Conservation (phyloP, 2,113 vertebrate genomes). For the Chaetorhynchus papuensis region DNA sequence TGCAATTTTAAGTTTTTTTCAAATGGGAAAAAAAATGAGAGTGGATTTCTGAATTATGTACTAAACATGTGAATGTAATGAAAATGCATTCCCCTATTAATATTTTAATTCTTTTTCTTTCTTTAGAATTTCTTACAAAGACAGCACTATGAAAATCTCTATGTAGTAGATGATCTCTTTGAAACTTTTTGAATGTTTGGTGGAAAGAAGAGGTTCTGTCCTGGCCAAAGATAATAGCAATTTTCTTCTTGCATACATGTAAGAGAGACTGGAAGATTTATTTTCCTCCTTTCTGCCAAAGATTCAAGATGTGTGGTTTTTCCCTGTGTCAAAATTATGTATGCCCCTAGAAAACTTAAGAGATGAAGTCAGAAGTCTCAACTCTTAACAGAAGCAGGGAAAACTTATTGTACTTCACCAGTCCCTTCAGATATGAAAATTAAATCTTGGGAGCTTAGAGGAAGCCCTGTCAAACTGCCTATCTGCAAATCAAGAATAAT, state of each 20-base stretch:
- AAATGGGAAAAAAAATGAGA: not conserved
- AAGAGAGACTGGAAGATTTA: not conserved
- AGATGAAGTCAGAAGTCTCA: not conserved
- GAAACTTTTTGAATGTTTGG: not conserved
- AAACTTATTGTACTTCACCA: not conserved
- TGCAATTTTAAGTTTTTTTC: not conserved
- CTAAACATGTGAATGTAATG: not conserved
- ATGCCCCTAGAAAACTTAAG: not conserved
- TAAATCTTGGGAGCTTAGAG: not conserved
- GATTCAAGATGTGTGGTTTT: not conserved
- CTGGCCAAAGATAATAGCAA: not conserved
- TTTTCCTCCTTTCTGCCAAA: not conserved
- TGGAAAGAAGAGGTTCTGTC: not conserved
- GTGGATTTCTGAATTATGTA: not conserved
- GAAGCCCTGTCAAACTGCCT: not conserved
- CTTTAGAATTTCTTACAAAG: not conserved
- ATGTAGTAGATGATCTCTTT: not conserved
- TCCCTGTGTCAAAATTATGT: not conserved
- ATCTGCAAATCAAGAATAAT: not conserved
- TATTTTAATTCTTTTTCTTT: not conserved
- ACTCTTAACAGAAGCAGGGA: not conserved
- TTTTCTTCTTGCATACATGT: not conserved
- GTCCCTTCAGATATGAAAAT: not conserved
- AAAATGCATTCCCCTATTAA: not conserved
- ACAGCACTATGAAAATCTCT: not conserved